Base-by-base conservation (phyloP, 2,888 invertebrate genomes). In the Tenodera sinensis region DNA sequence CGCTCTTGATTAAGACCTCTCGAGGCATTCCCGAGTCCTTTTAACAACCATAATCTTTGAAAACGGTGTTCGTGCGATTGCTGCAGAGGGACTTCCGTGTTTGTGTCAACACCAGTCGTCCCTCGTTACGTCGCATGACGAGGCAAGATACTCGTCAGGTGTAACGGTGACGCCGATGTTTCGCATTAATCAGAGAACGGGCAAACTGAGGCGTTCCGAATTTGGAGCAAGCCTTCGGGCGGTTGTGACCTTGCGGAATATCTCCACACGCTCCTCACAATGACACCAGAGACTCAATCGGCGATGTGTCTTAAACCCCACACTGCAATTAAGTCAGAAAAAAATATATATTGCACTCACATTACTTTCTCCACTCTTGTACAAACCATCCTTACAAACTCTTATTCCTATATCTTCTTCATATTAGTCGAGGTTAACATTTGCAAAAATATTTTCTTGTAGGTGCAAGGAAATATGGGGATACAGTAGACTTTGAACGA, bases 61-160 rank as follows among this genome's bases (percentile, higher is more conserved):
- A 71, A 71, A 71, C 54, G 54, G 54, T 71, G 54, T 25, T 25
- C 54, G 54, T 71, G 54, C 20, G 54, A 71, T 71, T 71, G 54
- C 54, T 71, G 54, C 54, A 27, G 42, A 30, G 30, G 30, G 2
- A 85, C 85, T 85, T 85, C 85, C 85, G 85, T 85, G 85, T 85
- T 85, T 85, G 85, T 85, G 85, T 85, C 85, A 85, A 85, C 85
- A 28, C 83, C 34, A n/a, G 87, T 42, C 30, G 87, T 3, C 81
- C 82, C 87, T 87, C 83, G 87, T 87, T 87, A 87, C 28, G 30
- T 34, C 82, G 34, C 15, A 83, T 87, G 87, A 87, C 87, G 87
- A 82, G 25, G 87, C 87, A 87, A 42, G 81, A 71, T 54, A 28
- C 15, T n/a, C 47, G 27, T 30, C 82, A 82, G 54, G 30, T 87